phyloP scores from a whole-genome alignment of 2,113 vertebrate species.

The Eulemur macaco region DNA sequence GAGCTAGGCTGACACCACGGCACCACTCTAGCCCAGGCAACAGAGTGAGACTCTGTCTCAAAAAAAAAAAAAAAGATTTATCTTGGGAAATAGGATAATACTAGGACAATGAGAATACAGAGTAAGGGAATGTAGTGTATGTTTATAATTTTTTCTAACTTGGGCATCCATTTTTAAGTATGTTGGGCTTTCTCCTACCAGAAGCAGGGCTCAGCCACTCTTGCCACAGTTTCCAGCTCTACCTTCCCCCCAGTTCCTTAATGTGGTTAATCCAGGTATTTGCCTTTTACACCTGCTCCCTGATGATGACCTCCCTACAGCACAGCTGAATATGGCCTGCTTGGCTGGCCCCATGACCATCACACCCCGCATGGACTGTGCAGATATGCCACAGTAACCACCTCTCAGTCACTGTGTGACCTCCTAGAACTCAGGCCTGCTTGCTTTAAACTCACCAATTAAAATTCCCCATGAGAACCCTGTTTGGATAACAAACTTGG shows the following conservation, averaged over 20 bases:
- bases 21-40: no score
- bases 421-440: not conserved
- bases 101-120: not conserved
- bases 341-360: not conserved
- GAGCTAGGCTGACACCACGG: no score
- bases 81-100: not conserved
- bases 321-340: rapidly evolving
- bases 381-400: not conserved
- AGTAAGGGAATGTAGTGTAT: not conserved
- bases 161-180: not conserved
- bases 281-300: not conserved
- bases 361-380: not conserved
- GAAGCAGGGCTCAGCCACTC: not conserved
- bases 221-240: not conserved
- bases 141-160: not conserved
- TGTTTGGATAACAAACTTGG: not conserved
- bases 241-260: not conserved
- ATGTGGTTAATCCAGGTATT: not conserved
- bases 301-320: not conserved
- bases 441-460: not conserved
- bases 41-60: no score
- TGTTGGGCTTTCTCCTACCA: not conserved
- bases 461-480: not conserved
- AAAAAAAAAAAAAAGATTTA: not conserved
- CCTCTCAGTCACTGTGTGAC: not conserved